These are phyloP conservation scores for Girardinus metallicus DNA, from an alignment of 2,797 vertebrate species.

Conservation along the genomic window DNA sequence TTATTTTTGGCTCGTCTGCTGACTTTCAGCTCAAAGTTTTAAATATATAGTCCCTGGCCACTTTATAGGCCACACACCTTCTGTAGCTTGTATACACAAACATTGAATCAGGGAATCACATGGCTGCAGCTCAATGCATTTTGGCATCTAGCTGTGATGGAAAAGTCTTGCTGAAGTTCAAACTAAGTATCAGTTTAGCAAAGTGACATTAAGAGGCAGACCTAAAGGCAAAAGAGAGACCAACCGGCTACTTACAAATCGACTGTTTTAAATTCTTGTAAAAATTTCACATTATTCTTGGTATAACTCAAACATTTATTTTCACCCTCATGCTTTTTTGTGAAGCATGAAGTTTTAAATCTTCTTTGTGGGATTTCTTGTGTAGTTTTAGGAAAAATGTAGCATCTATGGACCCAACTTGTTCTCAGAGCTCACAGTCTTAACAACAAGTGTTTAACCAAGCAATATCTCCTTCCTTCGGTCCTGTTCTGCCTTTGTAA, in stretches of 20 bases:
- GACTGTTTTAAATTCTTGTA: slow-evolving; percentile 16
- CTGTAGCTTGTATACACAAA: not conserved
- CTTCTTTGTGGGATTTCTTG: slow-evolving; percentile 17
- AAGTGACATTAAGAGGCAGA: not conserved
- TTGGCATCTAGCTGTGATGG: not conserved
- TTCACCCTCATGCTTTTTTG: slow-evolving; percentile 13
- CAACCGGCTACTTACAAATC: not conserved
- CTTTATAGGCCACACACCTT: not conserved
- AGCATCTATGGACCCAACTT: slow-evolving; percentile 40
- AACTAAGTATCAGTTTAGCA: not conserved
- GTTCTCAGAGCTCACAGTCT: slow-evolving; percentile 47
- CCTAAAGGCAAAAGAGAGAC: not conserved
- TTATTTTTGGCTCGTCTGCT: slow-evolving; percentile 28
- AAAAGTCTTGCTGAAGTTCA: not conserved
- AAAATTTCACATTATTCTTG: not conserved
- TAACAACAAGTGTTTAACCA: slow-evolving; percentile 48
- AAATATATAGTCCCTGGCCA: not conserved
- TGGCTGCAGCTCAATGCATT: not conserved
- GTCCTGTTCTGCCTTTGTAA: slow-evolving; percentile 11
- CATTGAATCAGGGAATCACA: not conserved
- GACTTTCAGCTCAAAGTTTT: slow-evolving; percentile 32
- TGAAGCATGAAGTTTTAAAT: slow-evolving; percentile 14
- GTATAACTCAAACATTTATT: slow-evolving; percentile 6
- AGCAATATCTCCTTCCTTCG: slow-evolving; percentile 39
- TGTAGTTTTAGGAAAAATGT: slow-evolving; percentile 18